These are phyloP conservation scores for Artibeus lituratus DNA, from an alignment of 2,797 vertebrate genomes.

Conservation along the genomic window DNA sequence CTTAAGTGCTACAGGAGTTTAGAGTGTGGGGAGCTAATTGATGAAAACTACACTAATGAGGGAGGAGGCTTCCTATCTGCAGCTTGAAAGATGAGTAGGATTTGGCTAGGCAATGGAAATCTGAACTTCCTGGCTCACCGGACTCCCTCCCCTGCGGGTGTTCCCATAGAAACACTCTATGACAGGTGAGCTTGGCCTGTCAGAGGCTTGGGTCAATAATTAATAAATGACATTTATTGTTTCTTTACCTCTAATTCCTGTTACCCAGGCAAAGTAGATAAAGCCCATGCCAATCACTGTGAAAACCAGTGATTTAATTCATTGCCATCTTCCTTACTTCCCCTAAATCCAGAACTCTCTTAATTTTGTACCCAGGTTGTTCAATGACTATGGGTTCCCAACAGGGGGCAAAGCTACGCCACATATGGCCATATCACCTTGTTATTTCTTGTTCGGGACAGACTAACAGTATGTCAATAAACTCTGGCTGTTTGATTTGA, in stretches of 20 bases:
- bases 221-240: neutral
- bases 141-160: neutral
- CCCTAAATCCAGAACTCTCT: neutral
- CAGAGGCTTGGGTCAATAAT: neutral
- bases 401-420: neutral
- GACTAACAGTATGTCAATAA: neutral
- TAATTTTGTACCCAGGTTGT: neutral
- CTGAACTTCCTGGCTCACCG: neutral
- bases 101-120: neutral
- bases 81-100: conserved; percentile 29
- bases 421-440: neutral
- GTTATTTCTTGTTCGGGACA: neutral
- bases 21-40: neutral
- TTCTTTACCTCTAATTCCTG: neutral
- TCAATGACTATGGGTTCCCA: neutral
- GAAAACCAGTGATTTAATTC: neutral
- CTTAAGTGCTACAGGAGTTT: neutral
- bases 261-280: neutral
- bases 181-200: neutral
- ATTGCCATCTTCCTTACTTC: neutral
- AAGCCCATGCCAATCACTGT: neutral
- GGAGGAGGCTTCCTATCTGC: neutral
- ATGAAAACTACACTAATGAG: neutral
- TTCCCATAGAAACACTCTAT: conserved; percentile 41
- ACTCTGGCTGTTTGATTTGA: neutral